Percentiles rank a stretch among this genome's conserved stretches.
Evolutionary conservation across 30 jellyfish, hydroid and myxozoan species (phyloP).

Genomic region (Aurelia sp.): DNA sequence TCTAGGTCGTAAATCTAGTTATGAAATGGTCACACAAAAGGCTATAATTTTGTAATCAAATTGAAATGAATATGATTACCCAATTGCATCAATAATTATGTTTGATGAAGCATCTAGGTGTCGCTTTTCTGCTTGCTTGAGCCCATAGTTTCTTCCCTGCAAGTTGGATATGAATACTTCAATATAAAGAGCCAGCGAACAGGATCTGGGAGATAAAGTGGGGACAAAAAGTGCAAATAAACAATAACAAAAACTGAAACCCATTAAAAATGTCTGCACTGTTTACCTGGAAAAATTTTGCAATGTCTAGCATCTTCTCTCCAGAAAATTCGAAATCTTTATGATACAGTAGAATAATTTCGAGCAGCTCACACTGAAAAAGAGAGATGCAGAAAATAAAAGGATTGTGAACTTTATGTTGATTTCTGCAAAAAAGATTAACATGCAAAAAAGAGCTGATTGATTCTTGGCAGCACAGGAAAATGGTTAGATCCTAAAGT

Average conservation of each 20-base stretch:
- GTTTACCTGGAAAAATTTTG: slow-evolving; percentile 72
- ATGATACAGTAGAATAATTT: slow-evolving; percentile 72
- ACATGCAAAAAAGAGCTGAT: no score
- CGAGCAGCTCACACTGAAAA: slow-evolving; percentile 77
- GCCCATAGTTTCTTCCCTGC: slow-evolving; percentile 75
- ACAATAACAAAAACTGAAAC: no score
- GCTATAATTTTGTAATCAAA: no score
- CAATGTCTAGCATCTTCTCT: slow-evolving; percentile 39
- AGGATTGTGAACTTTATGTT: neutral
- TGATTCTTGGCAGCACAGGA: no score
- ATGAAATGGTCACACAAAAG: no score
- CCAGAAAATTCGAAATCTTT: slow-evolving; percentile 80
- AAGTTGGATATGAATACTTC: neutral
- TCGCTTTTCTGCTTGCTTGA: slow-evolving; percentile 77
- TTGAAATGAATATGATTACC: slow-evolving; percentile 23
- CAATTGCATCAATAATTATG: slow-evolving; percentile 40
- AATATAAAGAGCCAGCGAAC: neutral
- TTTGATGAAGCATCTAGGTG: slow-evolving; percentile 22
- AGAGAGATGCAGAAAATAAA: neutral
- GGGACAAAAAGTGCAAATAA: no score
- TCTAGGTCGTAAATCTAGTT: no score
- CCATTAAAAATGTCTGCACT: no score
- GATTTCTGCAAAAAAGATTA: neutral
- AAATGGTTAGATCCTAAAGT: no score
- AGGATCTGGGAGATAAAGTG: no score